Evolutionary conservation across 2,113 vertebrate species (phyloP), one percentile per base, ranked within the genome.

Genomic region (Corynorhinus townsendii): DNA sequence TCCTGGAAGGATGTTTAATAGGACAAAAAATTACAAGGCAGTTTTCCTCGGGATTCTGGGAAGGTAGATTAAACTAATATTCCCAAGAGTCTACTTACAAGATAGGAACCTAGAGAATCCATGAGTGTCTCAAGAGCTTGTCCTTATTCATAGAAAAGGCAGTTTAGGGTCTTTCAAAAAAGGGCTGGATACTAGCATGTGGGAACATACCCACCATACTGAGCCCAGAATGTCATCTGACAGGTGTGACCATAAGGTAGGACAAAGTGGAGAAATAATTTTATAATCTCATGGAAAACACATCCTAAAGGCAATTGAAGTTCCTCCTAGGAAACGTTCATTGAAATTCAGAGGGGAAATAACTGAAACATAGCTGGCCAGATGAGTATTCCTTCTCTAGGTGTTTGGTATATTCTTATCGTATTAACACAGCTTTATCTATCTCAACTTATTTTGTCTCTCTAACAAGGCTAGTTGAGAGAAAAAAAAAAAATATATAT

Each of bases 131-230:
- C 7, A 35, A 56, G 43, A 89, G 17, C 19, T 75, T 81, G 35
- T 17, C 8, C 16, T 54, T 64, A 52, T 80, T 90, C 6, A 16
- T 52, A 93, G 11, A 59, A 19, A 75, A 89, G 0, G 8, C 59
- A 72, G 40, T 72, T 24, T 45, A 64, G 68, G 20, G 89, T 72
- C n/a, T 86, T 96, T 85, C 40, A 73, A 76, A 59, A 77, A 81
- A n/a, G 54, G 19, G 2, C 26, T 84, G n/a, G 7, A 54, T 38
- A 54, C 12, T 86, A 59, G n/a, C 5, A 52, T 33, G 4, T 28
- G 16, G 79, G 30, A 59, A 8, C 4, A 40, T 69, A n/a, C 68
- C 7, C 5, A 4, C 0, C 22, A 4, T 2, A 16, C 11, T 0
- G 33, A 56, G 49, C 47, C 26, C 11, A 26, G 38, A 94, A 73